Base-by-base conservation (phyloP, 2,113 vertebrate species). In the Lanius ludovicianus region DNA sequence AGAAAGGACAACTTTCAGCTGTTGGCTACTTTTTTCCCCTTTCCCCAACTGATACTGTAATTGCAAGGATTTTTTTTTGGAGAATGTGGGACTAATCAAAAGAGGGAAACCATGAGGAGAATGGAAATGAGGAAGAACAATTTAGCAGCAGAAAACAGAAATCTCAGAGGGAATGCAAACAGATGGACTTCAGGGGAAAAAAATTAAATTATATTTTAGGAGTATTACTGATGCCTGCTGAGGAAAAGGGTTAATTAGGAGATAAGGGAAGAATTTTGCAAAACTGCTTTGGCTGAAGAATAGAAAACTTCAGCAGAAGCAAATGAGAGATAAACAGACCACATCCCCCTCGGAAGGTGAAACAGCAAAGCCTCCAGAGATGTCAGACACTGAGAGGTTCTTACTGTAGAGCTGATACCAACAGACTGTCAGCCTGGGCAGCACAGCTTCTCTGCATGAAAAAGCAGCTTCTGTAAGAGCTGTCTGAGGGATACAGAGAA, bases 241-340 rank as follows among this genome's bases (percentile, higher is more conserved):
- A 90, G 69, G 52, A 94, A 91, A 96, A 90, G 68, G 59, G 70
- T 93, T 96, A 95, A 95, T 83, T 84, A 94, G 65, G 44, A 93
- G 92, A 68, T 89, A 95, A 95, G 80, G 28, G 35, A 79, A 44
- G 77, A 88, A 71, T 85, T 92, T 68, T 70, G n/a, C 24, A 92
- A 69, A 95, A 68, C 53, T 35, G 41, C 47, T 75, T 91, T 64
- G 73, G 37, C 52, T 84, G 55, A 86, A 67, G 75, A 56, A 83
- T 7, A 37, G 39, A 76, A 90, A 74, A 53, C 56, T 82, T 77
- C 46, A 50, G 6, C 25, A 80, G 84, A 92, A 82, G 62, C 39
- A 65, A 44, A 1, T 68, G 84, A 39, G 17, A 89, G 85, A 70
- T 64, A 93, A 95, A 82, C 73, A 85, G 73, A 39, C 44, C 65